phyloP scores from a whole-genome alignment of 2,113 vertebrate species.

The Coptodon bakossiorum region DNA sequence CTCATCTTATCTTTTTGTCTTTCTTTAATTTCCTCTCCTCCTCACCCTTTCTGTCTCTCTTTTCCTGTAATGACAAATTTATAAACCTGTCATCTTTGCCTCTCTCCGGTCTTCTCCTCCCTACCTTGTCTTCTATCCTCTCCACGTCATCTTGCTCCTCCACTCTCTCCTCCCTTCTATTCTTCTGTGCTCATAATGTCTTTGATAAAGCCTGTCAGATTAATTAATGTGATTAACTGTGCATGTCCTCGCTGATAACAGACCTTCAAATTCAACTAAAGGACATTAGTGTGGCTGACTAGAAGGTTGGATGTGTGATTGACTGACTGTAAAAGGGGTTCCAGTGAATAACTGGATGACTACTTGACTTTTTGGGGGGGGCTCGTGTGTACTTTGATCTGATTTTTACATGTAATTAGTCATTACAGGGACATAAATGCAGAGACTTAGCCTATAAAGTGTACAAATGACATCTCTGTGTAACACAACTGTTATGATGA shows the following conservation, averaged over 20 bases:
- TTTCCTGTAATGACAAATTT: slow-evolving; percentile 22
- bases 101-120: not conserved
- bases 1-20: slow-evolving; percentile 31
- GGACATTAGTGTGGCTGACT: slow-evolving; percentile 20
- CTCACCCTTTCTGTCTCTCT: not conserved
- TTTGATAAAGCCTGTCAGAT: slow-evolving; percentile 61
- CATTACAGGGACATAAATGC: not conserved
- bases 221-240: slow-evolving; percentile 60
- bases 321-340: not conserved
- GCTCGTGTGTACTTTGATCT: not conserved
- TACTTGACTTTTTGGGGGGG: not conserved
- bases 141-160: not conserved
- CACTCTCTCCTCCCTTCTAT: slow-evolving; percentile 1
- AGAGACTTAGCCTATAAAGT: not conserved
- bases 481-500: not conserved
- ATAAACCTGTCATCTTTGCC: slow-evolving; percentile 25
- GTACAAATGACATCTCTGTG: rapidly evolving
- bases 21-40: slow-evolving; percentile 41
- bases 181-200: slow-evolving; percentile 27
- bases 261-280: slow-evolving; percentile 38
- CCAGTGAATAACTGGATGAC: not conserved
- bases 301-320: not conserved
- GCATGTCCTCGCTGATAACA: slow-evolving; percentile 26
- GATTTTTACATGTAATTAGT: not conserved
- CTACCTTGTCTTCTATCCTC: not conserved